phyloP scores from a whole-genome alignment of 2,888 invertebrate genomes.

The Eurytoma adleriae region DNA sequence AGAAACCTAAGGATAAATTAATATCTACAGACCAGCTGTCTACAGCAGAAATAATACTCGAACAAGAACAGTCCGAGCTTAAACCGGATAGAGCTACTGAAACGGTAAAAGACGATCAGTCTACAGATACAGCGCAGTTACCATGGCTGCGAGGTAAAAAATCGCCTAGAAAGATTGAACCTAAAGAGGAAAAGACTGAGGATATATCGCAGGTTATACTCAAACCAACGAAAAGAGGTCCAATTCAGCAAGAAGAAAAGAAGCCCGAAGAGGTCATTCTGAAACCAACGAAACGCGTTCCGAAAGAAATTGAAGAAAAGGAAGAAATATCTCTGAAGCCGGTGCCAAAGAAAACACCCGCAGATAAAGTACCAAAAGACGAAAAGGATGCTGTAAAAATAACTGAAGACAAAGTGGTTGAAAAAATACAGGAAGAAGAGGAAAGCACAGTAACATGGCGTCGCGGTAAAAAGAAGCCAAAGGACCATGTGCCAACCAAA shows the following conservation, averaged over 20 bases:
- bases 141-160: slow-evolving; percentile 74
- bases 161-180: slow-evolving; percentile 60
- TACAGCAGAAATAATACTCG: slow-evolving; percentile 61
- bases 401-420: slow-evolving; percentile 55
- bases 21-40: not conserved
- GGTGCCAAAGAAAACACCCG: slow-evolving; percentile 31
- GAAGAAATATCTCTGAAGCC: slow-evolving; percentile 58
- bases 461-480: slow-evolving; percentile 59
- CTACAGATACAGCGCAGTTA: slow-evolving; percentile 74
- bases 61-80: slow-evolving; percentile 67
- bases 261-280: slow-evolving; percentile 67
- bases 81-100: slow-evolving; percentile 54
- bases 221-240: slow-evolving; percentile 60
- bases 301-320: slow-evolving; percentile 57
- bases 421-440: slow-evolving; percentile 57
- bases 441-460: slow-evolving; percentile 62
- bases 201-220: slow-evolving; percentile 60
- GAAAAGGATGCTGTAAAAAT: slow-evolving; percentile 60
- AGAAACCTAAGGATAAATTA: slow-evolving; percentile 6
- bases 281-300: slow-evolving; percentile 65
- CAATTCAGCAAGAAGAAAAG: slow-evolving; percentile 65
- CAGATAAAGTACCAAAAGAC: slow-evolving; percentile 7
- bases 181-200: slow-evolving; percentile 65
- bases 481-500: too few species aligned
- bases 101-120: slow-evolving; percentile 57